Conservation (phyloP, 2,113 vertebrate genomes). For the Colistium nudipinnis region DNA sequence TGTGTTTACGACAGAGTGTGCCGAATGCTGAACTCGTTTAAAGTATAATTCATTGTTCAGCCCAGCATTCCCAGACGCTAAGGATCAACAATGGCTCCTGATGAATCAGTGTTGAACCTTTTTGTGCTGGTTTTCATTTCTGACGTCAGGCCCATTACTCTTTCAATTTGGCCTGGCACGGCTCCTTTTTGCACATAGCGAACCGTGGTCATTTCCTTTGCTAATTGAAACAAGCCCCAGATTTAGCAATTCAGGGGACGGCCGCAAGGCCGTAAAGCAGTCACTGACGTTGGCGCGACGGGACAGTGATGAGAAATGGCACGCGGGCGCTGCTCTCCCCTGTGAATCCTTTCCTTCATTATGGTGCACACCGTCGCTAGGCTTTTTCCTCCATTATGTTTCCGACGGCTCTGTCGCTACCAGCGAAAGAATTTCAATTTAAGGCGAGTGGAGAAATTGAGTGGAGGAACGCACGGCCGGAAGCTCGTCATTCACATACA, state of each 20-base stretch:
- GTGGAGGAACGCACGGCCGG: neutral
- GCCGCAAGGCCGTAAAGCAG: constrained; percentile 63
- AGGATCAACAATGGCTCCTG: constrained; percentile 77
- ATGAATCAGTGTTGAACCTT: constrained; percentile 82
- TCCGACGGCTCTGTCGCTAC: constrained; percentile 25
- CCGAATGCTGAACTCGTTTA: constrained; percentile 20
- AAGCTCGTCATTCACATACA: neutral
- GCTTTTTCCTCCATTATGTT: constrained; percentile 51
- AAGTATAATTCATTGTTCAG: constrained; percentile 34
- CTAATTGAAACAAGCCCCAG: constrained; percentile 71
- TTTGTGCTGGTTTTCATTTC: constrained; percentile 65
- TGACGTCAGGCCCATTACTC: constrained; percentile 79
- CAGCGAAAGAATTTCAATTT: constrained; percentile 23
- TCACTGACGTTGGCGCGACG: constrained; percentile 63
- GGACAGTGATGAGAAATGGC: constrained; percentile 78
- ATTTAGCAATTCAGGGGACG: constrained; percentile 60
- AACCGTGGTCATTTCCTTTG: constrained; percentile 77
- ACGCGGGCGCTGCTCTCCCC: constrained; percentile 73
- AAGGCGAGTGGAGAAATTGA: neutral
- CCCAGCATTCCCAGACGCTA: constrained; percentile 60
- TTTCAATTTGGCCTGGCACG: constrained; percentile 79
- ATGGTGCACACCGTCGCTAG: constrained; percentile 29
- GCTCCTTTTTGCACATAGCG: constrained; percentile 79
- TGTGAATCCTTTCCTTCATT: constrained; percentile 58
- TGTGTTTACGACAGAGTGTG: constrained; percentile 18